phyloP scores from a whole-genome alignment of 2,888 invertebrate genomes.

The Gisinianus flammeolus region DNA sequence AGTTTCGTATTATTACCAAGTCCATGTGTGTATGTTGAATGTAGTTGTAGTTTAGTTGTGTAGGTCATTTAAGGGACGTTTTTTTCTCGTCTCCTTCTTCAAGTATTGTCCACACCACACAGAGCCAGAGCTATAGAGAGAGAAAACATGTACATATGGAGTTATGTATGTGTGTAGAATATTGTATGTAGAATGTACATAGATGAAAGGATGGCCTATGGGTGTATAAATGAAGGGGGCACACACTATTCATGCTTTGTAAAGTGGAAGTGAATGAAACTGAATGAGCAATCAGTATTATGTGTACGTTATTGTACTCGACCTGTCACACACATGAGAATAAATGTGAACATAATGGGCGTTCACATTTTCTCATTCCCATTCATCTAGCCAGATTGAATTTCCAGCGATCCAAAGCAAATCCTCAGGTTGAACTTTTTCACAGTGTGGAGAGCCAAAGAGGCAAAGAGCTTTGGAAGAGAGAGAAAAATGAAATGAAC shows the following conservation, averaged over 20 bases:
- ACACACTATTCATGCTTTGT: background rate
- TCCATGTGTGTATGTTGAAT: too few species aligned
- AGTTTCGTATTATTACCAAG: too few species aligned
- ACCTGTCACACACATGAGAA: constrained; percentile 28
- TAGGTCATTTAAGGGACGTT: background rate
- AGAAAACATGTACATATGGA: background rate
- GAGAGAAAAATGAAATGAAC: background rate
- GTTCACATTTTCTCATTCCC: background rate
- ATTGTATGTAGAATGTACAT: background rate
- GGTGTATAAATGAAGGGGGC: constrained; percentile 4
- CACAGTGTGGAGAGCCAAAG: background rate
- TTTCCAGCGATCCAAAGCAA: constrained; percentile 14
- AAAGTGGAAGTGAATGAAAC: constrained; percentile 19
- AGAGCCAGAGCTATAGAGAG: background rate
- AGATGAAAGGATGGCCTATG: background rate
- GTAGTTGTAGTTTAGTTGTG: too few species aligned
- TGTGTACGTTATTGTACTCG: constrained; percentile 13
- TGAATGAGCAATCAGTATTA: constrained; percentile 40
- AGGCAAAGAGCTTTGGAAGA: background rate
- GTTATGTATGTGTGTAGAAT: background rate
- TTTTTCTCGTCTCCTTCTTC: background rate
- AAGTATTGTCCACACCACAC: background rate
- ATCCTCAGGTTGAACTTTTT: constrained; percentile 3
- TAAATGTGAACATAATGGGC: constrained; percentile 39
- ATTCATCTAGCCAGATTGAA: constrained; percentile 21